Conservation (phyloP, 1,140 invertebrate species). For the Drosophila orosa region DNA sequence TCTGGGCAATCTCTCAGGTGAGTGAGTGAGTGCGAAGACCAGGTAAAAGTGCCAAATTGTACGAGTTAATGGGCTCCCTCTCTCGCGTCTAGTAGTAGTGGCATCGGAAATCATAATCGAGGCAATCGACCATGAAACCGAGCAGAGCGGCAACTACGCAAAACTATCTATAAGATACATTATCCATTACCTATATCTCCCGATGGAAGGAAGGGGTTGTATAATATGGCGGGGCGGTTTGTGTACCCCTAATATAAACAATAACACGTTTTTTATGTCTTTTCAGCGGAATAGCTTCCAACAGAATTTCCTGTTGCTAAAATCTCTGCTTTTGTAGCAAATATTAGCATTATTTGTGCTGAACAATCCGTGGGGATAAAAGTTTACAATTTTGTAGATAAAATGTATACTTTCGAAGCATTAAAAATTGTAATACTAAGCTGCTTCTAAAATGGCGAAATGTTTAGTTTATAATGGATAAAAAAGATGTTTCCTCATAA, state of each 20-base stretch:
- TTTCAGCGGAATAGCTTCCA: conserved; percentile 36
- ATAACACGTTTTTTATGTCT: conserved; percentile 50
- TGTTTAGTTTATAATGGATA: neutral
- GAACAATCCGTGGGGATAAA: neutral
- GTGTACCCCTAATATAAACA: conserved; percentile 43
- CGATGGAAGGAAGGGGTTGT: neutral
- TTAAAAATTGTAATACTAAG: neutral
- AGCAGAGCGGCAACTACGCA: conserved; percentile 29
- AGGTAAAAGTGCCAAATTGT: conserved; percentile 69
- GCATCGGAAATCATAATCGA: conserved; percentile 71
- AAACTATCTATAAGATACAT: conserved; percentile 70
- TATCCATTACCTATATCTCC: conserved; percentile 4
- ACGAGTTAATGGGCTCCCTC: conserved; percentile 45
- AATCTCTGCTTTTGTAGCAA: conserved; percentile 9
- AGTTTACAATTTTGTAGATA: neutral
- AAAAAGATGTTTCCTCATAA: neutral
- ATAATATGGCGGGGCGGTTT: neutral
- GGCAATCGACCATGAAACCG: conserved; percentile 69
- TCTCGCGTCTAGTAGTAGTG: conserved; percentile 24
- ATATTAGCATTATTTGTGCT: conserved; percentile 10
- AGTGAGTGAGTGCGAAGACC: conserved; percentile 25
- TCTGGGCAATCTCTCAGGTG: conserved; percentile 14
- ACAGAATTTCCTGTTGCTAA: conserved; percentile 44
- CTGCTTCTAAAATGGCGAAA: neutral
- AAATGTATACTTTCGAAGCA: neutral